Evolutionary conservation across 2,797 vertebrate genomes (phyloP), one percentile per base, ranked within the genome.

Genomic region (Scarus forsteni): DNA sequence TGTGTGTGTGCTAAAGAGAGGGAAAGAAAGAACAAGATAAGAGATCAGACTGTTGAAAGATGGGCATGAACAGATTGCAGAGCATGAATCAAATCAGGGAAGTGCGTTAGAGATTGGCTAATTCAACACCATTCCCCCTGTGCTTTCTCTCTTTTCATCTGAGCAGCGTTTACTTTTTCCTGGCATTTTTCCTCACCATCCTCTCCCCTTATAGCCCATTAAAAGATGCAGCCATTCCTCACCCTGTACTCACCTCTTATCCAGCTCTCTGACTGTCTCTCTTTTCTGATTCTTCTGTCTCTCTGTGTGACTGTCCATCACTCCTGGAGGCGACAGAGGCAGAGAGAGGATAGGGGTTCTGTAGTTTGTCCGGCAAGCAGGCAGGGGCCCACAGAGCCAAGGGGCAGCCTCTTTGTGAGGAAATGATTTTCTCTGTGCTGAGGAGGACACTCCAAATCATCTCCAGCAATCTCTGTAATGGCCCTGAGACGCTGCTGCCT

Each of bases 401-500:
- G 73, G 70, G 88, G 80, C 80, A 59, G 70, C 77, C 85, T 84
- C 87, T 90, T 92, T 91, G 92, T 92, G 90, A 87, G 91, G 88
- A 95, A 96, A 95, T 93, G 73, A 92, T 92, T 94, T 91, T 90
- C 89, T 93, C 79, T 56, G 81, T 88, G 85, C 90, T 90, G 90
- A 94, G 92, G 90, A 94, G 90, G 93, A 94, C 94, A 95, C 92
- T 92, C 92, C 93, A 93, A 95, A 93, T 92, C 88, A 85, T 94
- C 93, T 95, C 92, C 92, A 95, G 93, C 94, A 94, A 94, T 95
- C 95, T 96, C 94, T 86, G 91, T 94, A 95, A 95, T 93, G 89
- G 91, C 85, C 91, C 92, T 91, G 91, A 92, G 94, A 93, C 86
- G 91, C 90, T 89, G 88, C 91, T 93, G 86, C 77, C 88, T 91